A percentile compares a stretch with the other conserved stretches of the same genome.
Evolutionary conservation across 2,113 vertebrate genomes (phyloP).

Genomic region (Origma solitaria): DNA sequence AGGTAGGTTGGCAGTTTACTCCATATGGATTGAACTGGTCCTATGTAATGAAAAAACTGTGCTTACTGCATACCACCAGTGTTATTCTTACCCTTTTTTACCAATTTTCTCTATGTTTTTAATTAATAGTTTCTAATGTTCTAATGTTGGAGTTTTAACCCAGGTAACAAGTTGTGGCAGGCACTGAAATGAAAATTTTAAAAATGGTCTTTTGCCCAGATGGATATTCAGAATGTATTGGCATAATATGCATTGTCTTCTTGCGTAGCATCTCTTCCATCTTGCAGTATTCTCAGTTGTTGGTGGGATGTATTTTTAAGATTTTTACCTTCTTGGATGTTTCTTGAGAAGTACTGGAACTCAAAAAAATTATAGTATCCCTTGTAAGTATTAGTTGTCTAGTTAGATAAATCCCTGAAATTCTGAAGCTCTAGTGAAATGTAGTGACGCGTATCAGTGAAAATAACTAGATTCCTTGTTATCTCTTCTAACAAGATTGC

Average conservation of each 20-base stretch:
- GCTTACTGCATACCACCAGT: background rate
- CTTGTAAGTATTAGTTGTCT: background rate
- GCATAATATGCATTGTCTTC: background rate
- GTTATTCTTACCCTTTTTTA: background rate
- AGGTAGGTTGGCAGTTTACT: conserved; percentile 75
- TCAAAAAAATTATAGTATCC: background rate
- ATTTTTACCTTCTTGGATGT: background rate
- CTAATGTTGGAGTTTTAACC: background rate
- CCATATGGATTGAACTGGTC: rapidly evolving
- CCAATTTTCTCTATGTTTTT: background rate
- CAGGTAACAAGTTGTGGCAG: background rate
- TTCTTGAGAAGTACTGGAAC: background rate
- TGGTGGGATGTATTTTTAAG: background rate
- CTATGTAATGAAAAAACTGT: background rate
- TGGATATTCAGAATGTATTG: background rate
- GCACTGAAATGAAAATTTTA: background rate
- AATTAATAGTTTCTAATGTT: background rate
- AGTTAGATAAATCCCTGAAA: background rate
- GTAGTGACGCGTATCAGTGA: background rate
- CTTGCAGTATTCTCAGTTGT: background rate
- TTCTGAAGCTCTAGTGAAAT: background rate
- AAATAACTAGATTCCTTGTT: background rate
- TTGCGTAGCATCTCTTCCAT: background rate
- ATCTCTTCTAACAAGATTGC: background rate
- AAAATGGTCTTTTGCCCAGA: background rate